phyloP scores from a whole-genome alignment of 2,888 invertebrate species.

The Drosophila subsilvestris region DNA sequence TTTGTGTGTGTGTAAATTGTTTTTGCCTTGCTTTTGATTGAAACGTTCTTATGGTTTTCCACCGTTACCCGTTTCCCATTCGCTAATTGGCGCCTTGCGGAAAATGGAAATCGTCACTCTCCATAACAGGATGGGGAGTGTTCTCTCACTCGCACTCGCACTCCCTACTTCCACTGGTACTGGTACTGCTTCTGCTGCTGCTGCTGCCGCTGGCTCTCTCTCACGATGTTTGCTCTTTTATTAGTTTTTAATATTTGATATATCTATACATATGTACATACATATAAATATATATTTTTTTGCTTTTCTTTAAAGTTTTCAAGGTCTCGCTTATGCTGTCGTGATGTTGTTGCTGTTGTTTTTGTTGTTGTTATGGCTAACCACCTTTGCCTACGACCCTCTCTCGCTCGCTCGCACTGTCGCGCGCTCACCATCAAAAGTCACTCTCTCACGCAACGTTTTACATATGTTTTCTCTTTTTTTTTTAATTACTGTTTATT shows the following conservation, averaged over 20 bases:
- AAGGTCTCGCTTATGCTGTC: constrained; percentile 70
- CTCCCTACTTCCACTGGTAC: not conserved
- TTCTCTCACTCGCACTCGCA: constrained; percentile 1
- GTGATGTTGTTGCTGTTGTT: constrained; percentile 35
- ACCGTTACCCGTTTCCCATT: constrained; percentile 17
- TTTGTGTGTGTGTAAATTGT: constrained; percentile 9
- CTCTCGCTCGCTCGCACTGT: constrained; percentile 26
- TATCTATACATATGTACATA: constrained; percentile 43
- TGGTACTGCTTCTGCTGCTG: not conserved
- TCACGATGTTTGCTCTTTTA: constrained; percentile 13
- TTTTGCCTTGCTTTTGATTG: constrained; percentile 50
- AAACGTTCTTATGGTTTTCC: constrained; percentile 29
- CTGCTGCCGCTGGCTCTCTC: not conserved
- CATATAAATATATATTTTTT: constrained; percentile 50
- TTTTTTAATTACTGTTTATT: constrained; percentile 55
- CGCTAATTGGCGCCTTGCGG: constrained; percentile 63
- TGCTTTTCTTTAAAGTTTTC: constrained; percentile 68
- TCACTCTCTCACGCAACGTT: constrained; percentile 56
- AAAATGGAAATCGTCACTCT: constrained; percentile 74
- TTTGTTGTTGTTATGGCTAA: constrained; percentile 54
- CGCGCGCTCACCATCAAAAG: constrained; percentile 13
- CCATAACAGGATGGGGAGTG: constrained; percentile 61
- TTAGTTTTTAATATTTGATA: constrained; percentile 6
- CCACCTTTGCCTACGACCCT: constrained; percentile 53
- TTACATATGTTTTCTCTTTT: constrained; percentile 58